These are phyloP conservation scores for Tethea ocularis DNA, from an alignment of 2,888 invertebrate species.

Conservation along the genomic window DNA sequence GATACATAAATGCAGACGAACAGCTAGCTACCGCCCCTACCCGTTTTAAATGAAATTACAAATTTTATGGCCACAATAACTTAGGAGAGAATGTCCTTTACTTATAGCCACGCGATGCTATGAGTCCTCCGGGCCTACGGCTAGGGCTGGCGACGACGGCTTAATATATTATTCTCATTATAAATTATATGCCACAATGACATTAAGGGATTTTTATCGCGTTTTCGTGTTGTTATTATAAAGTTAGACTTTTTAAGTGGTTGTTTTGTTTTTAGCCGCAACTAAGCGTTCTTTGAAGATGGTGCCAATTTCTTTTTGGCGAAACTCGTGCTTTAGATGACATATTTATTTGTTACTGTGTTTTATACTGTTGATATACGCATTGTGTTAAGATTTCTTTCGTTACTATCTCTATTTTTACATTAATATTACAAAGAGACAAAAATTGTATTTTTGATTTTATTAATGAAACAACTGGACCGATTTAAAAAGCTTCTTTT, in stretches of 20 bases:
- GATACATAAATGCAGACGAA: neutral
- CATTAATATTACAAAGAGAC: too few relatives aligned
- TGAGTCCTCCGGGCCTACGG: conserved; percentile 3
- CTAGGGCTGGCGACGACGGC: conserved; percentile 31
- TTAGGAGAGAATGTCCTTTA: conserved; percentile 45
- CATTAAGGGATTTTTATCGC: conserved; percentile 1
- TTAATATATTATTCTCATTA: neutral
- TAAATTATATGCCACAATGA: neutral
- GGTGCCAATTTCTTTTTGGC: neutral
- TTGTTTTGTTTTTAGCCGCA: neutral
- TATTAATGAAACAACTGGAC: too few relatives aligned
- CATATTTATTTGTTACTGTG: neutral
- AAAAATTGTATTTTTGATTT: too few relatives aligned
- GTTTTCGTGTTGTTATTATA: conserved; percentile 1
- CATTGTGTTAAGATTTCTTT: neutral
- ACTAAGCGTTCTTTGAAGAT: neutral
- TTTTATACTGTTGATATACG: neutral
- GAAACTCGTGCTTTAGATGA: neutral
- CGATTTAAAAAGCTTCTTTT: too few relatives aligned
- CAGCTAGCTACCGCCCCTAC: neutral
- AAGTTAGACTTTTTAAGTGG: neutral
- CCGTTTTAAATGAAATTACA: conserved; percentile 27
- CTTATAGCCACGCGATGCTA: conserved; percentile 42
- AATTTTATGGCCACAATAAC: conserved; percentile 31
- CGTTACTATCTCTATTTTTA: too few relatives aligned